phyloP scores from a whole-genome alignment of 2,113 vertebrate genomes.

The Gasterosteus aculeatus region DNA sequence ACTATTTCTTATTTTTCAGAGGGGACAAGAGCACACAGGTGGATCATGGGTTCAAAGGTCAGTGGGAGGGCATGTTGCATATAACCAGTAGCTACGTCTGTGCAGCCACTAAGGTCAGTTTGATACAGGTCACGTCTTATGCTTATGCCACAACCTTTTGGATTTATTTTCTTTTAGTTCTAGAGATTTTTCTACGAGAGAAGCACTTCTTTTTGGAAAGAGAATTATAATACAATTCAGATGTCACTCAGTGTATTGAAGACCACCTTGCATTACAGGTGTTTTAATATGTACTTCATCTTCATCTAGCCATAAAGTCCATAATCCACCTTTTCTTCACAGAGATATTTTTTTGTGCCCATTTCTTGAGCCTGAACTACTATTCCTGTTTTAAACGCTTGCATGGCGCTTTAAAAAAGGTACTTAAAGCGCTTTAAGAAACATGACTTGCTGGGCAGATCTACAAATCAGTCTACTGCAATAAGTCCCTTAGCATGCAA shows the following conservation, averaged over 20 bases:
- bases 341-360: not conserved
- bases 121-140: not conserved
- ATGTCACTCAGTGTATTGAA: not conserved
- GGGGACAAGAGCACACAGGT: conserved; percentile 10
- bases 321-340: not conserved
- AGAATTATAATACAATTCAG: not conserved
- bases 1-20: conserved; percentile 8
- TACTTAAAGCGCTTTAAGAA: not conserved
- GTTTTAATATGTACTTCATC: not conserved
- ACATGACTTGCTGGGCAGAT: not conserved
- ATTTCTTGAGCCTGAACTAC: not conserved
- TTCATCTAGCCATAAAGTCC: not conserved
- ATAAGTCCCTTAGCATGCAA: not conserved
- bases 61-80: conserved; percentile 12
- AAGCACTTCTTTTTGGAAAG: not conserved
- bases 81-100: conserved; percentile 4
- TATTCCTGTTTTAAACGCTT: not conserved
- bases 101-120: conserved; percentile 1
- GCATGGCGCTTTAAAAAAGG: too few species aligned
- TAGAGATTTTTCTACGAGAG: not conserved
- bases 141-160: conserved; percentile 4
- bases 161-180: conserved; percentile 8
- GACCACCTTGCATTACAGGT: not conserved
- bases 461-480: not conserved
- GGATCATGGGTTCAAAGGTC: conserved; percentile 18